A percentile compares a stretch with the other conserved stretches of the same genome.
These are phyloP conservation scores for Sarcophaga peregrina DNA, from an alignment of 1,140 invertebrate genomes.

Conservation along the genomic window DNA sequence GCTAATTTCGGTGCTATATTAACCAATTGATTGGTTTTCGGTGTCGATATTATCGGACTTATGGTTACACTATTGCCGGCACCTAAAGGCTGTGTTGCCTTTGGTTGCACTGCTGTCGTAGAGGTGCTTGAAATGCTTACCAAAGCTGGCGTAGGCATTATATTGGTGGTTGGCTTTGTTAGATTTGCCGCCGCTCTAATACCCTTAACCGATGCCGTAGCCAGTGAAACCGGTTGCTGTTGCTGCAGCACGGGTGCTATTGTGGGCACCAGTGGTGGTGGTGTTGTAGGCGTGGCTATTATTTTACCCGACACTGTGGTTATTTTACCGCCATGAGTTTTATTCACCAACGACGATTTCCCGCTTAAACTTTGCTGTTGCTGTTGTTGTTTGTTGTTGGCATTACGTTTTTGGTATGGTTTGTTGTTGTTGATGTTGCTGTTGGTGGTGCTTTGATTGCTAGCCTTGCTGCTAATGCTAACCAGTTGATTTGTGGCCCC, in stretches of 20 bases:
- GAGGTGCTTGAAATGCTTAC: conserved; percentile 21
- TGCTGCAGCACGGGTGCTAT: conserved; percentile 31
- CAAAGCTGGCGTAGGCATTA: conserved; percentile 33
- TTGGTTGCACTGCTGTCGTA: not conserved
- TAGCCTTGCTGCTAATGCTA: conserved; percentile 37
- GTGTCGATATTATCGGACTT: not conserved
- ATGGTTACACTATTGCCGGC: conserved; percentile 15
- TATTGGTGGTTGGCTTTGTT: not conserved
- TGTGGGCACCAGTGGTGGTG: conserved; percentile 59
- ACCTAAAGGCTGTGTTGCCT: not conserved
- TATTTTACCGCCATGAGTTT: conserved; percentile 37
- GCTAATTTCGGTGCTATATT: conserved; percentile 32
- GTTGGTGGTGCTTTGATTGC: conserved; percentile 49
- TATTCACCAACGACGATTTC: conserved; percentile 34
- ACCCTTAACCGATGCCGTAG: conserved; percentile 48
- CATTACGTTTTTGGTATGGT: conserved; percentile 55
- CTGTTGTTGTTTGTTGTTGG: conserved; percentile 24
- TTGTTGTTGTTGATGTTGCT: conserved; percentile 56
- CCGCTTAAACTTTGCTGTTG: conserved; percentile 32
- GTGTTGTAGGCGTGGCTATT: conserved; percentile 62
- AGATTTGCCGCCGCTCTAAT: conserved; percentile 47
- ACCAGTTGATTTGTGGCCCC: conserved; percentile 46
- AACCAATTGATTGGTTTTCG: not conserved
- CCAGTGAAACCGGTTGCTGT: conserved; percentile 25
- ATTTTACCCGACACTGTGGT: conserved; percentile 46